These are phyloP conservation scores for Cyphomyrmex costatus DNA, from an alignment of 1,140 invertebrate species.

Conservation along the genomic window DNA sequence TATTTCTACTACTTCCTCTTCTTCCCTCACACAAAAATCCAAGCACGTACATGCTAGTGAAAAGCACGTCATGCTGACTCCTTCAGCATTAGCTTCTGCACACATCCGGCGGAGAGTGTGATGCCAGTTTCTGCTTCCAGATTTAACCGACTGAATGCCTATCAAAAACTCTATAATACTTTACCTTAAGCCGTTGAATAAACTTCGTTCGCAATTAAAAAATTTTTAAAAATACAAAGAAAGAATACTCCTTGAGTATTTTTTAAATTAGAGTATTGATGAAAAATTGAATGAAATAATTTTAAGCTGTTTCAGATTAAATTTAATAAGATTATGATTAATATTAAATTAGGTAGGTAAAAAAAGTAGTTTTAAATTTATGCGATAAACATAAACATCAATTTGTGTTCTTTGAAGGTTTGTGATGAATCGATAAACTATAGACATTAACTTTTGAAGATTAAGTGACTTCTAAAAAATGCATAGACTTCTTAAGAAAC, in stretches of 20 bases:
- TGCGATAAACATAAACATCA: no score
- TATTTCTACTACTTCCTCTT: constrained; percentile 37
- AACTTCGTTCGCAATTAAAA: background rate
- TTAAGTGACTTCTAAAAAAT: constrained; percentile 48
- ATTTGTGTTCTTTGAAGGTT: constrained; percentile 1
- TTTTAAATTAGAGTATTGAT: background rate
- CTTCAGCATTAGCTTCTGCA: constrained; percentile 37
- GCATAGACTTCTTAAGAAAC: constrained; percentile 45
- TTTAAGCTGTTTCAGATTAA: background rate
- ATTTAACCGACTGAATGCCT: constrained; percentile 32
- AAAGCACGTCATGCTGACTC: constrained; percentile 56
- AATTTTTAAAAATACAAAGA: background rate
- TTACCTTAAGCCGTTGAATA: background rate
- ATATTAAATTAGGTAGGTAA: background rate
- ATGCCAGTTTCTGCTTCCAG: constrained; percentile 38
- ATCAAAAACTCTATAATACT: constrained; percentile 7
- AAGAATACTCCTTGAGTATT: background rate
- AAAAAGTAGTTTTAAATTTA: background rate
- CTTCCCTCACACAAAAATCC: background rate
- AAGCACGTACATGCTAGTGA: constrained; percentile 55
- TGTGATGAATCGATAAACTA: constrained; percentile 22
- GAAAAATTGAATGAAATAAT: background rate
- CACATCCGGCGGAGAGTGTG: constrained; percentile 46
- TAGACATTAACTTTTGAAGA: constrained; percentile 9
- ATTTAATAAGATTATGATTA: background rate